These are phyloP conservation scores for Metellina segmentata DNA, from an alignment of 2,888 invertebrate species.

Conservation along the genomic window DNA sequence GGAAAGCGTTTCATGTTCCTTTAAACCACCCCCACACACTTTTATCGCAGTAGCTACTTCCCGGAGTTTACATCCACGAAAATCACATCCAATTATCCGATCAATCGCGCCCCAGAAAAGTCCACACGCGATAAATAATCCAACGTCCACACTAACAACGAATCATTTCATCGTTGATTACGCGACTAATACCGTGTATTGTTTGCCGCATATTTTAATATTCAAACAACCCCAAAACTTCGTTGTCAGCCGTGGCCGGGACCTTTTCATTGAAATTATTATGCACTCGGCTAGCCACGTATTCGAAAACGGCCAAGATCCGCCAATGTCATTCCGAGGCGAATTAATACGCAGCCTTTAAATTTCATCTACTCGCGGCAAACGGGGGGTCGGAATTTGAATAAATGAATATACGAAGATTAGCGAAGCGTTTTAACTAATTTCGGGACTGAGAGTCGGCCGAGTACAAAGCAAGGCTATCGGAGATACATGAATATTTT, in stretches of 20 bases:
- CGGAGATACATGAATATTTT: slow-evolving; percentile 30
- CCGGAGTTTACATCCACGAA: too few species aligned
- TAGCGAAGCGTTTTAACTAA: slow-evolving; percentile 35
- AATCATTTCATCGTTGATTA: too few species aligned
- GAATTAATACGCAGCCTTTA: slow-evolving; percentile 46
- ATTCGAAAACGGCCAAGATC: neutral
- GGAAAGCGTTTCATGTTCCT: too few species aligned
- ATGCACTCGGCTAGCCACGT: neutral
- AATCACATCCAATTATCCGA: too few species aligned
- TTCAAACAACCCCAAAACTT: neutral
- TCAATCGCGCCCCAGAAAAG: too few species aligned
- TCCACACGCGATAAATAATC: too few species aligned
- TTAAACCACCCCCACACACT: too few species aligned
- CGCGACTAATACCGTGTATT: too few species aligned
- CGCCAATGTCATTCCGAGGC: neutral
- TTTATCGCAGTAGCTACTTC: too few species aligned
- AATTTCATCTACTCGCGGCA: slow-evolving; percentile 43
- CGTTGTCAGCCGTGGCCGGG: neutral
- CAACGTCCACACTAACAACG: too few species aligned
- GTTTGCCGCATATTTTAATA: too few species aligned
- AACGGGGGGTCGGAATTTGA: slow-evolving; percentile 36
- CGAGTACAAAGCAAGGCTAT: slow-evolving; percentile 20
- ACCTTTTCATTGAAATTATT: neutral
- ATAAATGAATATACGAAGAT: slow-evolving; percentile 61
- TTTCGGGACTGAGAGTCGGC: slow-evolving; percentile 17